Evolutionary conservation across 2,888 invertebrate species (phyloP).

Genomic region (Pristionchus japonicus): DNA sequence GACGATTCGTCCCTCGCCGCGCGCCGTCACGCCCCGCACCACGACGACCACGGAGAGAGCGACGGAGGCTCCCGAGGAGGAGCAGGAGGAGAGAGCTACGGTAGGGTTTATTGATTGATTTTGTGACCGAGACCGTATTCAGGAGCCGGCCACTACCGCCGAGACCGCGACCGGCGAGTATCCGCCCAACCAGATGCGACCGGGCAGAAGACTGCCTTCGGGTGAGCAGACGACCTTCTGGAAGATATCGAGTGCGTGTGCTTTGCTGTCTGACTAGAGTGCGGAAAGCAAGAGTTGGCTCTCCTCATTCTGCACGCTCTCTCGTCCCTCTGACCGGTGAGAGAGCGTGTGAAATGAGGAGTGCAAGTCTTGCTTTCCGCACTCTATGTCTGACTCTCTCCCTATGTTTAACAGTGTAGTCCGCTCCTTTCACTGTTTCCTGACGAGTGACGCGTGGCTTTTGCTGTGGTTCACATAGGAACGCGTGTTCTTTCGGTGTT

Average conservation of each 20-base stretch:
- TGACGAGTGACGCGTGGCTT: no score
- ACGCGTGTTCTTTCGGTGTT: no score
- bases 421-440: neutral
- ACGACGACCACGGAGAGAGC: constrained; percentile 6
- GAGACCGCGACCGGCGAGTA: constrained; percentile 11
- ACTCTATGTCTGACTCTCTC: neutral
- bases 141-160: neutral
- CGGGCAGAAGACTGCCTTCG: neutral
- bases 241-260: constrained; percentile 38
- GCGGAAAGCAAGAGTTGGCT: no score
- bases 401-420: neutral
- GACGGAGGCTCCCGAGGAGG: neutral
- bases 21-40: neutral
- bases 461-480: no score
- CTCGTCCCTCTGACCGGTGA: no score
- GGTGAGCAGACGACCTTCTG: constrained; percentile 42
- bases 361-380: no score
- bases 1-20: neutral
- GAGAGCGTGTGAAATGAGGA: no score
- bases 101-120: neutral
- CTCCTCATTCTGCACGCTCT: no score
- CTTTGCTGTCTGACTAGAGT: no score
- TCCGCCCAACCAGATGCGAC: constrained; percentile 23
- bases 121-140: no score
- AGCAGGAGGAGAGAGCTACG: neutral